A percentile compares a stretch with the other conserved stretches of the same genome.
Evolutionary conservation across 2,888 invertebrate species (phyloP).

Genomic region (Cylloceria caligata): DNA sequence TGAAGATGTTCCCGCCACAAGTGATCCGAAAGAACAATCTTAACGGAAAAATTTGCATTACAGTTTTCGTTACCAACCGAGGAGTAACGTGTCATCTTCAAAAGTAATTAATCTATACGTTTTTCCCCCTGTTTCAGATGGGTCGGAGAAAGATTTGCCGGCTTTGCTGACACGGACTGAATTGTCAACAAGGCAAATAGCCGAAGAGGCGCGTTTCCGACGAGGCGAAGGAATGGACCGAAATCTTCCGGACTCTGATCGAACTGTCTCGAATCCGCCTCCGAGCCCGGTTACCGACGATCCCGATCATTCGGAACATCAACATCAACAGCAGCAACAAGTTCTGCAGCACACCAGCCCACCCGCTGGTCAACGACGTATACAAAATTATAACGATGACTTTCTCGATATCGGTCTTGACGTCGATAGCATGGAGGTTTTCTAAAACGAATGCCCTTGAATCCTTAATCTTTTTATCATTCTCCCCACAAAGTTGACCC

Average conservation of each 20-base stretch:
- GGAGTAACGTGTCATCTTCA: too few relatives aligned
- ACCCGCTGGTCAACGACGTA: conserved; percentile 79
- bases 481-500: neutral
- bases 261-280: conserved; percentile 90
- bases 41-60: too few relatives aligned
- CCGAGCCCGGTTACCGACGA: conserved; percentile 93
- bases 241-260: conserved; percentile 82
- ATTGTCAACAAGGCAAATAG: conserved; percentile 85
- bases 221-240: conserved; percentile 83
- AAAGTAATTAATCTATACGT: too few relatives aligned
- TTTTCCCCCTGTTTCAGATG: conserved; percentile 75
- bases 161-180: conserved; percentile 88
- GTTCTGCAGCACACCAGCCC: conserved; percentile 30
- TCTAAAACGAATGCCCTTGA: conserved; percentile 83
- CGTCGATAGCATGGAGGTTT: conserved; percentile 90
- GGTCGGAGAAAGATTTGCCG: conserved; percentile 87
- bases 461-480: conserved; percentile 3
- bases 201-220: conserved; percentile 86
- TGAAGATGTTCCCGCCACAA: too few relatives aligned
- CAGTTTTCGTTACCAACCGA: too few relatives aligned
- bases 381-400: conserved; percentile 88
- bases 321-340: conserved; percentile 48
- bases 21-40: too few relatives aligned
- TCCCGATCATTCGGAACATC: conserved; percentile 81
- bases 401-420: conserved; percentile 89